Percentiles rank a stretch among this genome's conserved stretches.
Evolutionary conservation across 2,797 vertebrate species (phyloP).

Genomic region (Crax fasciolata): DNA sequence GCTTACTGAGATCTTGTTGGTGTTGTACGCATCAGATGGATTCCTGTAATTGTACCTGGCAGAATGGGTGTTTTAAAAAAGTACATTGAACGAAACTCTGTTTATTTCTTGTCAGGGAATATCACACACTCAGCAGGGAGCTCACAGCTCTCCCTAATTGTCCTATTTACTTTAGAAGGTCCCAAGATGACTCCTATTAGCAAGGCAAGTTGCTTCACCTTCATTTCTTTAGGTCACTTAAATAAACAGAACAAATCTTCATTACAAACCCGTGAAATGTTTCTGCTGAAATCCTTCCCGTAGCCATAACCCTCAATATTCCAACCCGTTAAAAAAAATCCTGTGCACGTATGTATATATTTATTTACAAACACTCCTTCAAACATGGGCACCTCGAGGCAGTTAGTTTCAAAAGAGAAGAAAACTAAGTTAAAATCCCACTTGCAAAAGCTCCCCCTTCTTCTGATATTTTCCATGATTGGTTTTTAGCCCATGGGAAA

Average conservation of each 20-base stretch:
- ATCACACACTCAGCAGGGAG: constrained; percentile 10
- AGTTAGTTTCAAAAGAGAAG: constrained; percentile 14
- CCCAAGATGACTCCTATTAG: constrained; percentile 59
- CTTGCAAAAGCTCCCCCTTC: neutral
- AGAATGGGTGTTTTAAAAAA: neutral
- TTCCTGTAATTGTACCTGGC: neutral
- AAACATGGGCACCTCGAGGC: neutral
- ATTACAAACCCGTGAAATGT: constrained; percentile 59
- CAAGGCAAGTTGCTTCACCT: constrained; percentile 64
- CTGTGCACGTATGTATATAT: neutral
- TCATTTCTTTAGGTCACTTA: constrained; percentile 71
- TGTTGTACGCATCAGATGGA: neutral
- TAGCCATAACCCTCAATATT: neutral
- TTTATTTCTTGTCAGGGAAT: constrained; percentile 23
- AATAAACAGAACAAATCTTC: constrained; percentile 53
- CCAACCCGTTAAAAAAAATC: neutral
- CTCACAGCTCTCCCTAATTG: constrained; percentile 26
- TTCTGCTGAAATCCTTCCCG: constrained; percentile 64
- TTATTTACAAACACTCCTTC: neutral
- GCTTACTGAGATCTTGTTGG: neutral
- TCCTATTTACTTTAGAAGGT: constrained; percentile 46
- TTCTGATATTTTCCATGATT: constrained; percentile 51
- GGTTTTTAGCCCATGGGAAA: constrained; percentile 54
- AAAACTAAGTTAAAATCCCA: constrained; percentile 29
- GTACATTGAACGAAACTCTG: neutral